Base-by-base conservation (phyloP, 2,888 invertebrate species). In the Tholera decimalis region DNA sequence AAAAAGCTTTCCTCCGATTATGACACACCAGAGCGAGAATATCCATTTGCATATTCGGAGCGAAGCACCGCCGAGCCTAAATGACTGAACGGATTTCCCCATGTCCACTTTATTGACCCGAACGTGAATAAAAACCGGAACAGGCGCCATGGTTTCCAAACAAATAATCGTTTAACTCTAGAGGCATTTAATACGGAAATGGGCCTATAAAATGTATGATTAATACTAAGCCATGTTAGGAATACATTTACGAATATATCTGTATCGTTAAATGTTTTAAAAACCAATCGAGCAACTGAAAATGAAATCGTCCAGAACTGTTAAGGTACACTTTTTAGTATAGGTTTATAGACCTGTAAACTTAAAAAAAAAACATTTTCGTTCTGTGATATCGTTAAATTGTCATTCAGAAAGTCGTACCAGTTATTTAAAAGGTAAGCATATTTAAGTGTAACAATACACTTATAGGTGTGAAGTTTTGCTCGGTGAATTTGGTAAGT, bases 121-220 rank as follows among this genome's bases (percentile, higher is more conserved):
- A 65, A 81, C 85, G 82, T 87, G 84, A 88, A 88, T 87, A 86
- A 86, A 88, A 86, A 79, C 77, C 70, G 62, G 69, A 67, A 69
- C 77, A 68, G 55, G 79, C 55, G 13, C 74, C 75, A 86, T 75
- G 84, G 82, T 73, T 84, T 80, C 74, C 72, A 65, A 82, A 84
- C 85, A 85, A 88, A 87, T 87, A 85, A 86, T 83, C 81, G 80
- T 81, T 86, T 79, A 81, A 79, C 79, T 75, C 64, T 18, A 28
- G 61, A 30, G 55, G 66, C n/a, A n/a, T n/a, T n/a, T n/a, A n/a
- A 66, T 74, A 80, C 57, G 73, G 63, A 61, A 59, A 67, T 56
- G 37, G 54, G 53, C 28, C 47, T 9, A 79, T 35, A 15, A 35
- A 15, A 35, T 13, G 9, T 15, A 33, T 28, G 28, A 30, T 30